These are phyloP conservation scores for Ondatra zibethicus DNA, from an alignment of 2,113 vertebrate species.

Conservation along the genomic window DNA sequence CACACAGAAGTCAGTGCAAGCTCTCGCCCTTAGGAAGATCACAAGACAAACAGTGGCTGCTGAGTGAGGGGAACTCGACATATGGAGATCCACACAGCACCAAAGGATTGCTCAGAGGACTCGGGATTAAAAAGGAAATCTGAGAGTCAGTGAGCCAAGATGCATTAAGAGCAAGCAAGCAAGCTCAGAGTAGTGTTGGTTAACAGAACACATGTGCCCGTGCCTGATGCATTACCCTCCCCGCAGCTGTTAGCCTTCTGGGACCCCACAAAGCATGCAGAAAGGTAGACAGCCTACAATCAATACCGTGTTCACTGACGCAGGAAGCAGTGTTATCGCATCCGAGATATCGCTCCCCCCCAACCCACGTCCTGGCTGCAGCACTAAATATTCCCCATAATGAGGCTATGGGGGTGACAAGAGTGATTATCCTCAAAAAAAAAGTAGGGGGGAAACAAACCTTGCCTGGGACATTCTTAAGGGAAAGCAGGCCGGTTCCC, in stretches of 20 bases:
- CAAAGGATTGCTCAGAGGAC: not conserved
- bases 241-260: constrained; percentile 53
- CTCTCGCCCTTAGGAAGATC: not conserved
- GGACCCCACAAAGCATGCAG: constrained; percentile 66
- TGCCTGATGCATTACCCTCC: constrained; percentile 4
- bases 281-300: constrained; percentile 73
- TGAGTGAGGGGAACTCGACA: not conserved
- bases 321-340: constrained; percentile 69
- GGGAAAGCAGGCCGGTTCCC: constrained; percentile 29
- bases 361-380: not conserved
- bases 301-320: constrained; percentile 68
- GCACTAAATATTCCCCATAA: constrained; percentile 78
- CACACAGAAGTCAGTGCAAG: not conserved
- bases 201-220: not conserved
- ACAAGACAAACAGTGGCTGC: not conserved
- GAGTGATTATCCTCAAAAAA: constrained; percentile 70
- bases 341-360: not conserved
- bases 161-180: not conserved
- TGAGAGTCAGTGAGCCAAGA: constrained; percentile 24
- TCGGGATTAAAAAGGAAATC: not conserved
- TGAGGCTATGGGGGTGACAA: constrained; percentile 70
- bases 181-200: not conserved
- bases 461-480: not conserved
- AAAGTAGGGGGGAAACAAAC: constrained; percentile 36
- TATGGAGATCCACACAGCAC: not conserved